Conservation (phyloP, 2,113 vertebrate genomes). For the Psittacus erithacus region DNA sequence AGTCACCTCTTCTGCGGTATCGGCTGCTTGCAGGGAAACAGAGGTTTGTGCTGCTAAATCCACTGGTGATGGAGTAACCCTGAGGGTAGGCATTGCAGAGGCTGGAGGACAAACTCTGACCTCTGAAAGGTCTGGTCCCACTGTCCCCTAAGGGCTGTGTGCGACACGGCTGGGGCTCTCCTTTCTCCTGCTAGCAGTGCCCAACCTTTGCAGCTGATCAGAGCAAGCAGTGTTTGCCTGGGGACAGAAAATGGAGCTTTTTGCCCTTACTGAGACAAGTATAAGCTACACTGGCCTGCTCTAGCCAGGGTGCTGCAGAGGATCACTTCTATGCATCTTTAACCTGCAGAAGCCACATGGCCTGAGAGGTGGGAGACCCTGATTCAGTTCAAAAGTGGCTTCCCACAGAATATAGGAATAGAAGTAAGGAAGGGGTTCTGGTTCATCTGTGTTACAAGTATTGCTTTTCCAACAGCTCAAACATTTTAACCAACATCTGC, state of each 20-base stretch:
- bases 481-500: neutral
- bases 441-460: neutral
- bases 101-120: neutral
- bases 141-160: neutral
- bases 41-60: neutral
- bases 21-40: neutral
- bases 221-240: neutral
- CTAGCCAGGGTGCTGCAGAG: neutral
- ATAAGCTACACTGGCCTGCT: neutral
- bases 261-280: neutral
- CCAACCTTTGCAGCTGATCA: neutral
- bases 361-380: neutral
- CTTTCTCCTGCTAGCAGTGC: neutral
- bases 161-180: neutral
- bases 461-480: neutral
- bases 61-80: neutral
- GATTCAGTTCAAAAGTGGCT: neutral
- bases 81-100: neutral
- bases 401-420: neutral
- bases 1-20: rapidly evolving
- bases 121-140: neutral
- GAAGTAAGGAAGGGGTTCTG: neutral
- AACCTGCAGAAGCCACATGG: neutral
- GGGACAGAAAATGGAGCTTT: neutral
- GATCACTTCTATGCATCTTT: neutral